phyloP scores from a whole-genome alignment of 2,113 vertebrate genomes.

The Eupsittula cactorum region DNA sequence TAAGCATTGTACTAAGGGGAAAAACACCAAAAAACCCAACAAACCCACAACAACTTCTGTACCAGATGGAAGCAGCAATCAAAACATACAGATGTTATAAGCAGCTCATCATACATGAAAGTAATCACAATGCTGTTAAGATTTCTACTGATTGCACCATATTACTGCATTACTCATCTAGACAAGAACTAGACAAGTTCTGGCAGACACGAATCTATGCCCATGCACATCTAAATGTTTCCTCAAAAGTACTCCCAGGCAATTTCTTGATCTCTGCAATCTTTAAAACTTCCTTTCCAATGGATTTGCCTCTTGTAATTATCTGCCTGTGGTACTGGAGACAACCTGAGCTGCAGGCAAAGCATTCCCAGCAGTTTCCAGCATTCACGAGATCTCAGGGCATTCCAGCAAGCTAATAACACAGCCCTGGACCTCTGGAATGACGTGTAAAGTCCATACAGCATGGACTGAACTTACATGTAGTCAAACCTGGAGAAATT shows the following conservation, averaged over 20 bases:
- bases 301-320: background rate
- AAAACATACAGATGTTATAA: background rate
- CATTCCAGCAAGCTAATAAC: background rate
- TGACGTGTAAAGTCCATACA: background rate
- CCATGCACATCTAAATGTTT: background rate
- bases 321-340: background rate
- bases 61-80: background rate
- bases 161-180: background rate
- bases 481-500: background rate
- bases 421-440: background rate
- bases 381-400: background rate
- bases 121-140: background rate
- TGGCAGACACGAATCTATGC: background rate
- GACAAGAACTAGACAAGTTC: background rate
- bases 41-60: background rate
- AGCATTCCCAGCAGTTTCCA: background rate
- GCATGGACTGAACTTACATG: background rate
- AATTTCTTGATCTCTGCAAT: background rate
- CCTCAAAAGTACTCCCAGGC: background rate
- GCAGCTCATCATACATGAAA: background rate
- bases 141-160: background rate
- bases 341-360: background rate
- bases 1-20: background rate
- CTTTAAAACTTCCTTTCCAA: background rate
- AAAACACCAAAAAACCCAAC: background rate